Evolutionary conservation across 2,888 invertebrate genomes (phyloP).

Genomic region (Listrodromus nycthemerus): DNA sequence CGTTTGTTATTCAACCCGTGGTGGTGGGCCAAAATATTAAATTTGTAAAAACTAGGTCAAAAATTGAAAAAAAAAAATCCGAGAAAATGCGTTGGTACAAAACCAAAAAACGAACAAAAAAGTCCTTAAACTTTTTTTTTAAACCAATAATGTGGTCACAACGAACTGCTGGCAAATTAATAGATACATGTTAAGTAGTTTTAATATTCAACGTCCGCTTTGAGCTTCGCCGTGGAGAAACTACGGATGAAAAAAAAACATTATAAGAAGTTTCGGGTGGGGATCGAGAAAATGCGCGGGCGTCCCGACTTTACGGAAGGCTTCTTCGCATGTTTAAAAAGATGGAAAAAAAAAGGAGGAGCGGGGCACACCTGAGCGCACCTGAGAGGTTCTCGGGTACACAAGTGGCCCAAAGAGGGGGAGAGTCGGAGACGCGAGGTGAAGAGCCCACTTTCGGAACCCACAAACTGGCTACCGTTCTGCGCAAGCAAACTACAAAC

Average conservation of each 20-base stretch:
- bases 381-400: constrained; percentile 52
- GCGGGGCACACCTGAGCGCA: constrained; percentile 63
- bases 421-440: constrained; percentile 5
- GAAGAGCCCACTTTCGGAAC: constrained; percentile 46
- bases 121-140: too few species aligned
- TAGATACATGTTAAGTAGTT: constrained; percentile 9
- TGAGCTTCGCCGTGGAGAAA: neutral
- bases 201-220: constrained; percentile 22
- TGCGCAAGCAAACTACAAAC: constrained; percentile 52
- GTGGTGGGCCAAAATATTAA: too few species aligned
- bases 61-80: too few species aligned
- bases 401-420: constrained; percentile 56
- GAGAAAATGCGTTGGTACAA: too few species aligned
- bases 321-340: constrained; percentile 50
- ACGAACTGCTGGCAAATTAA: neutral
- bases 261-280: neutral
- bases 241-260: neutral
- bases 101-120: too few species aligned
- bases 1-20: too few species aligned
- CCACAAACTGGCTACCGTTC: constrained; percentile 65
- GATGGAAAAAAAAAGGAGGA: neutral
- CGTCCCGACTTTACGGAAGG: constrained; percentile 21
- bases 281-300: constrained; percentile 23
- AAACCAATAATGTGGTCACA: too few species aligned
- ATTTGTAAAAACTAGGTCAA: too few species aligned